Base-by-base conservation (phyloP, 1,140 invertebrate genomes). In the Eupristina koningsbergeri region DNA sequence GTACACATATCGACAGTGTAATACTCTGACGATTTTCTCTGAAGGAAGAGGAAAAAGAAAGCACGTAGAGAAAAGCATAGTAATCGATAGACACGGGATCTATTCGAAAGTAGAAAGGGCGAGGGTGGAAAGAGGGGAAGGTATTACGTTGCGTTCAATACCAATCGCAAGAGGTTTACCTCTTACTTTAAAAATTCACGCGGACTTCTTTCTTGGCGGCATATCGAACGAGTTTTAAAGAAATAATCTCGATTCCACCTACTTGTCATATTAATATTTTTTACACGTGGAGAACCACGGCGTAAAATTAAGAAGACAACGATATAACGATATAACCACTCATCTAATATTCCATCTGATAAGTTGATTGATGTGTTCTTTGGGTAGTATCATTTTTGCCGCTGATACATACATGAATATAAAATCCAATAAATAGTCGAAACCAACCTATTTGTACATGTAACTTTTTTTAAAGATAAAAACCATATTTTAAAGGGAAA, bases 161-260 rank as follows among this genome's bases (percentile, higher is more conserved):
- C 61, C 77, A 79, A 79, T 79, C 77, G 39, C 11, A 31, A 45
- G 41, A n/a, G 61, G 36, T 53, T 45, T n/a, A n/a, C 78, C 69
- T 71, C 78, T 36, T 53, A 36, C 17, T 26, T 80, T 50, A 80
- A 80, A 80, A 80, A 80, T 80, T 80, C 64, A 80, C 64, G 45
- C 64, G 45, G 15, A 71, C 77, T 41, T 77, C 19, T 39, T 15
- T 75, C 26, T 31, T 29, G 53, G 17, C 13, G 17, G 39, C n/a
- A 41, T 39, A 73, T 69, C 39, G 64, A 69, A 69, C 34, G 36
- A 3, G 26, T 45, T 1, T 61, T 47, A 47, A 67, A n/a, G 3
- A 45, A 39, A 64, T 75, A 75, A 82, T 82, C 61, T 67, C 39
- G 53, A 50, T 76, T 81, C 53, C 13, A 31, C 11, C 13, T 22